These are phyloP conservation scores for Aphelinus atriplicis DNA, from an alignment of 1,140 invertebrate species.

Conservation along the genomic window DNA sequence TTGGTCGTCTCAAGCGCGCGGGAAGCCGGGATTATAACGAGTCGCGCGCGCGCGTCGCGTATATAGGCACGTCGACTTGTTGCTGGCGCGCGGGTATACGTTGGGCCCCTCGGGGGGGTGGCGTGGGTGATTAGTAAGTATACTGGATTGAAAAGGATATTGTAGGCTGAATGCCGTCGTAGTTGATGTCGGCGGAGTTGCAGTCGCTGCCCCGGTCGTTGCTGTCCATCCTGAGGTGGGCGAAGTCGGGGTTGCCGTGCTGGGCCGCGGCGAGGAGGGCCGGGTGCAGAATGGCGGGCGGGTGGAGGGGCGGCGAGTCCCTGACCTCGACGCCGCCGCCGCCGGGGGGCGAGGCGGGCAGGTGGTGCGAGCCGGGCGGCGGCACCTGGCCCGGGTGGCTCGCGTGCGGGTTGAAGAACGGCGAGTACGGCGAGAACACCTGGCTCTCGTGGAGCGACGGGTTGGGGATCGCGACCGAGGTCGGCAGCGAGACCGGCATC, in stretches of 20 bases:
- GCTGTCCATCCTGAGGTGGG: slow-evolving; percentile 79
- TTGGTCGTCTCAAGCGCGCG: no score
- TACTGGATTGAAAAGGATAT: slow-evolving; percentile 84
- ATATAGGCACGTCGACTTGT: background rate
- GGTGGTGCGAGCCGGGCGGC: slow-evolving; percentile 66
- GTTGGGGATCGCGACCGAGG: slow-evolving; percentile 95
- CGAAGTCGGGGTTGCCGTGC: slow-evolving; percentile 81
- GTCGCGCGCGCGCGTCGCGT: background rate
- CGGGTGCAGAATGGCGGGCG: slow-evolving; percentile 81
- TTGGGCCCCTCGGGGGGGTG: background rate
- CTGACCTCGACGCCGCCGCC: slow-evolving; percentile 75
- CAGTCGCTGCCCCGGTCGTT: slow-evolving; percentile 87
- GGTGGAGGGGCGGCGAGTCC: slow-evolving; percentile 82
- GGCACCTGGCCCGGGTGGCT: slow-evolving; percentile 63
- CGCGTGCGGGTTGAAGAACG: slow-evolving; percentile 79
- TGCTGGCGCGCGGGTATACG: background rate
- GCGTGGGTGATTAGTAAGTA: background rate
- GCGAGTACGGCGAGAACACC: slow-evolving; percentile 90
- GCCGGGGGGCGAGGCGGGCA: slow-evolving; percentile 69
- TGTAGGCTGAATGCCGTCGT: slow-evolving; percentile 91
- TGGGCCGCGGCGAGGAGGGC: slow-evolving; percentile 82
- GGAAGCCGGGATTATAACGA: background rate
- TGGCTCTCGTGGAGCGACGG: slow-evolving; percentile 94
- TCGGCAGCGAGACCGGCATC: slow-evolving; percentile 87
- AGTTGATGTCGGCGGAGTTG: slow-evolving; percentile 86